Base-by-base conservation (phyloP, 2,113 vertebrate genomes). In the Phoxinus phoxinus region DNA sequence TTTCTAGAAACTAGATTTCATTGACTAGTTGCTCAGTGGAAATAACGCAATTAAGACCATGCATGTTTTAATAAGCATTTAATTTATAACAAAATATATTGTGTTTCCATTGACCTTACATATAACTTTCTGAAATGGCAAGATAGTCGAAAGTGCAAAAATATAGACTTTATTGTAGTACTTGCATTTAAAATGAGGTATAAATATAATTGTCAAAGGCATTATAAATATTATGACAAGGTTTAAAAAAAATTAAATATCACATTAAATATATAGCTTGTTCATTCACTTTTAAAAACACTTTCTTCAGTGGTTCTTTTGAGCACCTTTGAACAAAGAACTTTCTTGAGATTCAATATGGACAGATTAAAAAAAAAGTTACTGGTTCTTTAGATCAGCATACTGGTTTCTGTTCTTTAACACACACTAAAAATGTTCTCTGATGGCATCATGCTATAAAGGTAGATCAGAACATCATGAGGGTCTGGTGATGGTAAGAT, bases 131-230 rank as follows among this genome's bases (percentile, higher is more conserved):
- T 56, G n/a, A 76, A 82, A 77, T 25, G 10, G 15, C 44, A 56
- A 65, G 32, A 19, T 59, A 27, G 17, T 69, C 32, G 9, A 35
- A 73, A 71, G n/a, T 88, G 53, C 12, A 85, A 88, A 88, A 86
- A 88, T 86, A 88, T 72, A 86, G 46, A 5, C 30, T 88, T 88
- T 84, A 85, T 77, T 83, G 35, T 74, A 56, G 58, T 79, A 44
- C 23, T 19, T 63, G 17, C 17, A 51, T 69, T 82, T 56, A 71
- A 80, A 84, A 37, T 17, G 11, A 48, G 59, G 35, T 79, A 84
- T 85, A 88, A 85, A 86, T 81, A 86, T n/a, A 75, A 17, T 30
- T 23, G 46, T n/a, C 25, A 41, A 79, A 72, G 19, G 46, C 21
- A 63, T 37, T 37, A 82, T 86, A 86, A 84, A 84, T 81, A 87